These are phyloP conservation scores for Platycercus adscitus DNA, from an alignment of 2,113 vertebrate species.

Conservation along the genomic window DNA sequence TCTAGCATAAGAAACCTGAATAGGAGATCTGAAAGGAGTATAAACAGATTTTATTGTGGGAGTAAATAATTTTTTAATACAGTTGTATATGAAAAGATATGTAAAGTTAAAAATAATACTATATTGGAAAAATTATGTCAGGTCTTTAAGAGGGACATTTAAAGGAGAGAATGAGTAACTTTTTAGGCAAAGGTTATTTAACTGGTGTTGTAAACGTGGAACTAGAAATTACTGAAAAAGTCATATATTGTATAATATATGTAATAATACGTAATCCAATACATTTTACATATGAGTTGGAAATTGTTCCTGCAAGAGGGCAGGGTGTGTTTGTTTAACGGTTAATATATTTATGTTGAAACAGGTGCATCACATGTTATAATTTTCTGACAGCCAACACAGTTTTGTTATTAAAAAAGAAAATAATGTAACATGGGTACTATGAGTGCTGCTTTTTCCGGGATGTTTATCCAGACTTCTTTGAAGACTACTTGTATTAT, in stretches of 20 bases:
- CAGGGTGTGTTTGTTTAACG: background rate
- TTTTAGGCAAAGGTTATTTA: background rate
- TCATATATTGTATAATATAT: background rate
- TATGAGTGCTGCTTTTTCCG: background rate
- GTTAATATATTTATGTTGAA: background rate
- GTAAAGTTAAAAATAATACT: background rate
- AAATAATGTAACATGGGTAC: background rate
- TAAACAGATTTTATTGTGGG: background rate
- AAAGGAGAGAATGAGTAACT: background rate
- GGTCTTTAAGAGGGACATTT: background rate
- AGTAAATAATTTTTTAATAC: background rate
- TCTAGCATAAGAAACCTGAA: background rate
- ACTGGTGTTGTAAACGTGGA: background rate
- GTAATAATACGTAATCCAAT: background rate
- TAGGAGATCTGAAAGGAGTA: background rate
- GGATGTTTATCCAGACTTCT: background rate
- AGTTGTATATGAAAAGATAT: background rate
- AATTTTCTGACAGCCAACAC: background rate
- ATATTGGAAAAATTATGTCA: background rate
- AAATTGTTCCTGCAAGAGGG: rapidly evolving
- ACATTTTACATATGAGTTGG: background rate
- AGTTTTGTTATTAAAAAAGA: background rate
- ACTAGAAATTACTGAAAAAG: background rate
- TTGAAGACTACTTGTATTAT: background rate
- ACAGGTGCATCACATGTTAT: background rate